Conservation (phyloP, 2,797 vertebrate species). For the Siniperca scherzeri region DNA sequence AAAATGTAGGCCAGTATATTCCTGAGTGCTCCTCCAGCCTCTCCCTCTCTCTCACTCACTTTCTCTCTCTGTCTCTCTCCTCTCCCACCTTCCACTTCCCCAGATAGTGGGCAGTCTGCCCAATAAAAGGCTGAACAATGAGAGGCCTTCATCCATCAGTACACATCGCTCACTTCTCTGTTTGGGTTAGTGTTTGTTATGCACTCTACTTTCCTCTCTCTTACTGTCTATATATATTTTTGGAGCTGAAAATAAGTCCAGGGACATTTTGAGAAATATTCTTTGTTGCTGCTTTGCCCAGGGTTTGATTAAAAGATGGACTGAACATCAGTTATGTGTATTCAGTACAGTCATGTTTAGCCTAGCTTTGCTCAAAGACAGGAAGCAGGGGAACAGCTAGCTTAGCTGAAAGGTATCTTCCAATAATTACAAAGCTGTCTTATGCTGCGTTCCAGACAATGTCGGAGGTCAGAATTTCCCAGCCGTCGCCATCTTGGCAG, state of each 20-base stretch:
- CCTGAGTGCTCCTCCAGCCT: background rate
- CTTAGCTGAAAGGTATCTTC: background rate
- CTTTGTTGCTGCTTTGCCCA: background rate
- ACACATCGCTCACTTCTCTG: conserved; percentile 7
- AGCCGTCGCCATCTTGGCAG: no score
- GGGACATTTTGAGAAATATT: background rate
- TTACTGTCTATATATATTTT: background rate
- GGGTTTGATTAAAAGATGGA: no score
- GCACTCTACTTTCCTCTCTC: background rate
- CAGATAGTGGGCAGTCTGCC: background rate
- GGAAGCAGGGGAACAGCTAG: background rate
- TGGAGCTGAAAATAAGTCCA: background rate
- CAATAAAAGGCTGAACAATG: conserved; percentile 11
- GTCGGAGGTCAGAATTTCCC: no score
- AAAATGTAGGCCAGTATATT: conserved; percentile 33
- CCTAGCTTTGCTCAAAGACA: background rate
- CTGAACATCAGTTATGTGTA: background rate
- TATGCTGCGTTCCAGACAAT: no score
- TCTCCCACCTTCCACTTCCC: background rate
- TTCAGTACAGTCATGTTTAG: background rate
- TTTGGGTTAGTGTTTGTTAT: background rate
- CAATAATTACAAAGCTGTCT: background rate
- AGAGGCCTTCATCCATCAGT: conserved; percentile 4
- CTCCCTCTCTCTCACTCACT: background rate
- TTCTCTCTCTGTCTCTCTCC: background rate